A percentile compares a stretch with the other conserved stretches of the same genome.
phyloP scores from a whole-genome alignment of 2,888 invertebrate species.

The Cremastinae sp. region DNA sequence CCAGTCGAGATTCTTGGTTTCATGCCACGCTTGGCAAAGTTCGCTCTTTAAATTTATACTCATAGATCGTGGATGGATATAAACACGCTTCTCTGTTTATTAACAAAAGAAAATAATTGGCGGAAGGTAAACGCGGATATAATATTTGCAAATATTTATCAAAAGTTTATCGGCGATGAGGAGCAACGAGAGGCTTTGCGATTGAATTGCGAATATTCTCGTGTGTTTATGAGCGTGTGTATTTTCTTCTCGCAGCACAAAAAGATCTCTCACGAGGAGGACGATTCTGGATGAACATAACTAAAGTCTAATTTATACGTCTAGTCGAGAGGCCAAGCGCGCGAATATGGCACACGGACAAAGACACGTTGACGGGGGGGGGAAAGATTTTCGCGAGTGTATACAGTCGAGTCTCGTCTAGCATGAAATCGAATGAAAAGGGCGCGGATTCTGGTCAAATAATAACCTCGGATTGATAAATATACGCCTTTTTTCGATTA shows the following conservation, averaged over 20 bases:
- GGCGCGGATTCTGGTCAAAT: not conserved
- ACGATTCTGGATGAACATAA: constrained; percentile 51
- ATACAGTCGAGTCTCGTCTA: constrained; percentile 1
- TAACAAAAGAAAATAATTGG: not conserved
- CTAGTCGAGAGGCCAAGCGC: constrained; percentile 33
- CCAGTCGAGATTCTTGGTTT: constrained; percentile 65
- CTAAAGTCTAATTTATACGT: constrained; percentile 61
- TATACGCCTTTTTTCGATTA: not conserved
- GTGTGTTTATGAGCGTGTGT: not conserved
- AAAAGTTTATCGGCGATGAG: not conserved
- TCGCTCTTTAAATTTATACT: constrained; percentile 7
- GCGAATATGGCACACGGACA: constrained; percentile 35
- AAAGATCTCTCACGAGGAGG: constrained; percentile 32
- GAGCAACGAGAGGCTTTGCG: not conserved
- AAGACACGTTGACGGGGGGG: not conserved
- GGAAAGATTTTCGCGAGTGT: constrained; percentile 1
- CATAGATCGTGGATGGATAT: constrained; percentile 10
- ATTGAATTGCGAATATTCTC: not conserved
- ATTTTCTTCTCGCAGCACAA: not conserved
- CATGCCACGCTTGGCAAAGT: constrained; percentile 60
- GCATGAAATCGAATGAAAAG: constrained; percentile 12
- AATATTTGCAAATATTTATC: too few species aligned
- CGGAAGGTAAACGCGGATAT: too few species aligned
- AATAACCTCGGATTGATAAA: not conserved
- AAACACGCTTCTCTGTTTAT: not conserved